A percentile compares a stretch with the other conserved stretches of the same genome.
These are phyloP conservation scores for Kryptopterus vitreolus DNA, from an alignment of 2,797 vertebrate genomes.

Conservation along the genomic window DNA sequence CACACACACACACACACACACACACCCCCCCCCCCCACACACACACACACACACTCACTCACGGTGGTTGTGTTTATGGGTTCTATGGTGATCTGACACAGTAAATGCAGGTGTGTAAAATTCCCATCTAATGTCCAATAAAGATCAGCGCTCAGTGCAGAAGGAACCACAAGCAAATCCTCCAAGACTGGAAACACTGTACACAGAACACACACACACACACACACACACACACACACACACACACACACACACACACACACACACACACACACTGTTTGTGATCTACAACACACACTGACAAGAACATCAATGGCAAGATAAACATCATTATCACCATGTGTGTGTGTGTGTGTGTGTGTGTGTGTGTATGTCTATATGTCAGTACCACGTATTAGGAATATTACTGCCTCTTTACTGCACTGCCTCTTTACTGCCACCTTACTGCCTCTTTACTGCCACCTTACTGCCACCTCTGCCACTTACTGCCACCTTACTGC, in stretches of 20 bases:
- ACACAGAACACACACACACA: not conserved
- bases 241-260: slow-evolving; percentile 3
- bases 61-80: slow-evolving; percentile 46
- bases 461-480: too few relatives aligned
- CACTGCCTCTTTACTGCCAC: too few relatives aligned
- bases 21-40: not conserved
- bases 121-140: slow-evolving; percentile 57
- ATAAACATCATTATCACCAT: not conserved
- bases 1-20: not conserved
- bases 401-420: too few relatives aligned
- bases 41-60: slow-evolving; percentile 10
- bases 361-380: too few relatives aligned
- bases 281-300: not conserved
- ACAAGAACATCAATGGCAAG: not conserved
- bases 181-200: slow-evolving; percentile 62
- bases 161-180: slow-evolving; percentile 29
- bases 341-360: not conserved
- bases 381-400: too few relatives aligned
- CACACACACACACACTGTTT: not conserved
- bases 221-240: not conserved
- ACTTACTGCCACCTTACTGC: too few relatives aligned
- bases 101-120: slow-evolving; percentile 45
- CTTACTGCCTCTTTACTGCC: too few relatives aligned
- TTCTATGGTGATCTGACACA: slow-evolving; percentile 61
- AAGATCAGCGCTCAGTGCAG: slow-evolving; percentile 45